A percentile compares a stretch with the other conserved stretches of the same genome.
Conservation (phyloP, 2,113 vertebrate genomes). For the Illadopsis cleaveri region DNA sequence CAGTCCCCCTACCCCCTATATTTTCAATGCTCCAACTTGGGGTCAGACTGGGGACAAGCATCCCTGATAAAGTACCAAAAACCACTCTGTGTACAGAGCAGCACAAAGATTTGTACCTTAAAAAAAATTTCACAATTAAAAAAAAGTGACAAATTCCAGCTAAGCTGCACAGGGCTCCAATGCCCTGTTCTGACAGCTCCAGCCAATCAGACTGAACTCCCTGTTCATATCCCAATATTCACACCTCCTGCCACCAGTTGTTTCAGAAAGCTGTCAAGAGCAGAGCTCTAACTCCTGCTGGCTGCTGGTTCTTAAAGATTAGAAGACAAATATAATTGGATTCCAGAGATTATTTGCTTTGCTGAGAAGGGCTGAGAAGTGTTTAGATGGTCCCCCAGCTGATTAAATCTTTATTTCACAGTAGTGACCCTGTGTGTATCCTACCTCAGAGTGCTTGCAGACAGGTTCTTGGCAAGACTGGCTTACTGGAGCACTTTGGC, state of each 20-base stretch:
- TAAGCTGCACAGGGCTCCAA: neutral
- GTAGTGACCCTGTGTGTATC: neutral
- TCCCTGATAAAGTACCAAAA: neutral
- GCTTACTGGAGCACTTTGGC: conserved; percentile 11
- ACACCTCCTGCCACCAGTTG: conserved; percentile 30
- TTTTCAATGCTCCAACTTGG: neutral
- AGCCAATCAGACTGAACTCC: neutral
- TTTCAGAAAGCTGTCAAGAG: conserved; percentile 50
- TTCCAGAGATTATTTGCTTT: conserved; percentile 54
- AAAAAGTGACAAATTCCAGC: neutral
- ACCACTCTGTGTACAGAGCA: neutral
- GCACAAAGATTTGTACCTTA: neutral
- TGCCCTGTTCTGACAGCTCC: neutral
- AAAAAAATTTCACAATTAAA: neutral
- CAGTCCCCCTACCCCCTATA: neutral
- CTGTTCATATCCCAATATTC: neutral
- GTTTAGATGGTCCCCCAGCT: conserved; percentile 7
- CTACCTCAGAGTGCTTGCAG: neutral
- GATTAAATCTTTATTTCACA: conserved; percentile 48
- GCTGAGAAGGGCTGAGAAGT: neutral
- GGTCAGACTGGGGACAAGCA: neutral
- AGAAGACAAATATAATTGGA: conserved; percentile 63
- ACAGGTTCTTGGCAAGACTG: conserved; percentile 25
- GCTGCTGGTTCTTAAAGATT: conserved; percentile 48
- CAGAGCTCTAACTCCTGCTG: conserved; percentile 2